Base-by-base conservation (phyloP, 2,888 invertebrate genomes). In the Agrenia bidenticulata region DNA sequence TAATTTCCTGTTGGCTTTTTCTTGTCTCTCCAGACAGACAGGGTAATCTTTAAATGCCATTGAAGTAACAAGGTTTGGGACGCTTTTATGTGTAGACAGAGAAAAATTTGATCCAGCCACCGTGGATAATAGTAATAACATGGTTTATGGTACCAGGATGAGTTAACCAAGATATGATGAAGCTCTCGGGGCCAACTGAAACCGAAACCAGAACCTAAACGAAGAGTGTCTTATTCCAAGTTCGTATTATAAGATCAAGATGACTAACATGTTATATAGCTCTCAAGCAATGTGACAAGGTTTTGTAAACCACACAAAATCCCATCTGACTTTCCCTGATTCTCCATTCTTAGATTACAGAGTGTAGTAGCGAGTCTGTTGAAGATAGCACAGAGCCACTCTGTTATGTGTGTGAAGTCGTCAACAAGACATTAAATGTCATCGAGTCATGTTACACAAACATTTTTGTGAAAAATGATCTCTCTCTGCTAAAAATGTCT, bases 361-460 rank as follows among this genome's bases (percentile, higher is more conserved):
- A 45, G n/a, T 45, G 45, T 45, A 45, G 45, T n/a, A n/a, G n/a
- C n/a, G n/a, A n/a, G n/a, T n/a, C n/a, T n/a, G n/a, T n/a, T n/a
- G n/a, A n/a, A n/a, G n/a, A n/a, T n/a, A n/a, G n/a, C n/a, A n/a
- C n/a, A 4, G n/a, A 45, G n/a, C 45, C 45, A 55, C 15, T 51
- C 15, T 24, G 2, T 55, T 21, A 51, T 51, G 51, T 21, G 55
- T 26, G 32, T 13, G 19, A 51, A 55, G 55, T 24, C 24, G 55
- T 27, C 24, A 24, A 55, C 55, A 55, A 17, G 27, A 55, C 27
- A 32, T 55, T 55, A 55, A 55, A 55, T 55, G 55, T 55, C 55
- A 55, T 55, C n/a, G 27, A 55, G 55, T 32, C 55, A 55, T 55
- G 55, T 55, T 32, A 11, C 32, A 32, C 32, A 32, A 32, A 32